Evolutionary conservation across 2,888 invertebrate genomes (phyloP), one percentile per base, ranked within the genome.

Genomic region (Lagria hirta): DNA sequence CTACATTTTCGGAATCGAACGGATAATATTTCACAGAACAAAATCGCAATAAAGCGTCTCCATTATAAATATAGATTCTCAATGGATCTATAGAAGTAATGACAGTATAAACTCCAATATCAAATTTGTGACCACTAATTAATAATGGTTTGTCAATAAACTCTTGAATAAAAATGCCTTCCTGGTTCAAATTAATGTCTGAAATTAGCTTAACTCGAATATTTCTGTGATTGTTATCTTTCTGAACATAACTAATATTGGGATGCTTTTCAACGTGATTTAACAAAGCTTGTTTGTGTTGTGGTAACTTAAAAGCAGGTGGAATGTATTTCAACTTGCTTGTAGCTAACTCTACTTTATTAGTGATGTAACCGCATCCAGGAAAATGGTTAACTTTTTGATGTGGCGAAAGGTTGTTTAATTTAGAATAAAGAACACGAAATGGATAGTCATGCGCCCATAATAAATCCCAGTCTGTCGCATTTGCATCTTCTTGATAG

Each of bases 391-490:
- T 98, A 0, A 97, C 84, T 68, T 77, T 83, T 66, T 95, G 93
- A 65, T 87, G 75, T 0, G 80, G 72, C 54, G 81, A 78, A 5
- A 94, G 69, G 47, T 75, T 75, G 43, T 74, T 77, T 17, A 88
- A 61, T 26, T 70, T 62, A 2, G 70, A 53, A 35, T 75, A 75
- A 5, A 88, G 65, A 0, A 66, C 69, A 36, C 77, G 69, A 61
- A 94, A 96, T 0, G 96, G 96, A 67, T 91, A 96, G 60, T 93
- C 91, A 68, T 96, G 93, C 0, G 94, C 84, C 97, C 98, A 98
- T 5, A 97, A 71, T 0, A 97, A 74, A 65, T 86, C 83, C 94
- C 96, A 97, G 1, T 84, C 75, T 4, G 43, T 43, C 3, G 33
- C 13, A 24, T 48, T 48, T 11, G 48, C 38, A 3, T 38, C 38